Evolutionary conservation across 2,888 invertebrate species (phyloP), one percentile per base, ranked within the genome.

Genomic region (Pseudococcus jackbeardsleyi): DNA sequence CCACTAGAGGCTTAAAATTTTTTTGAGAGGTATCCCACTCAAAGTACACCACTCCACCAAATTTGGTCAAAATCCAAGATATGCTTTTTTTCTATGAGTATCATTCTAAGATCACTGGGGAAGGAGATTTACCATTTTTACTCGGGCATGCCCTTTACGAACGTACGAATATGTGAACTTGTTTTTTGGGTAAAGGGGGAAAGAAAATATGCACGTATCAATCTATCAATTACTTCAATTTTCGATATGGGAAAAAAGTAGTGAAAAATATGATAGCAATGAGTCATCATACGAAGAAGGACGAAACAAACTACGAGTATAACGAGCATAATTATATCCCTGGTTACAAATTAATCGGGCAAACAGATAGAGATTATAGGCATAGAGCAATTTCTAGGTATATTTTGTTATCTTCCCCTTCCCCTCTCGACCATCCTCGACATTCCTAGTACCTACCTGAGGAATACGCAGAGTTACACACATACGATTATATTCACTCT

Each of bases 341-440:
- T 15, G 42, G 79, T 46, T 46, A 82, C 79, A 39, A 82, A 46
- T 82, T 82, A 42, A 46, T 82, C 79, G n/a, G 77, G 77, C 26
- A 33, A 9, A 50, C 15, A 15, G 22, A 68, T 68, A 26, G 26
- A 6, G 72, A 72, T 39, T 72, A 72, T 39, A 33, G 15, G 5
- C 7, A 12, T 2, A 72, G 26, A 72, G 15, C 19, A 39, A 72
- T 72, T 72, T 72, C 33, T 26, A 33, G 72, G 72, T 72, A 72
- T 9, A 39, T 72, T 72, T 72, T 39, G 19, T 68, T 5, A n/a
- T 15, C 9, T 22, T 11, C 17, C 4, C 6, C 5, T 4, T 17
- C 77, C 39, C 77, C 26, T 33, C 8, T 26, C 1, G 17, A 39
- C 26, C 26, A 33, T 33, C 26, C 33, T 68, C 22, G 39, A 39